Base-by-base conservation (phyloP, 2,888 invertebrate species). In the Tiliacea citrago region DNA sequence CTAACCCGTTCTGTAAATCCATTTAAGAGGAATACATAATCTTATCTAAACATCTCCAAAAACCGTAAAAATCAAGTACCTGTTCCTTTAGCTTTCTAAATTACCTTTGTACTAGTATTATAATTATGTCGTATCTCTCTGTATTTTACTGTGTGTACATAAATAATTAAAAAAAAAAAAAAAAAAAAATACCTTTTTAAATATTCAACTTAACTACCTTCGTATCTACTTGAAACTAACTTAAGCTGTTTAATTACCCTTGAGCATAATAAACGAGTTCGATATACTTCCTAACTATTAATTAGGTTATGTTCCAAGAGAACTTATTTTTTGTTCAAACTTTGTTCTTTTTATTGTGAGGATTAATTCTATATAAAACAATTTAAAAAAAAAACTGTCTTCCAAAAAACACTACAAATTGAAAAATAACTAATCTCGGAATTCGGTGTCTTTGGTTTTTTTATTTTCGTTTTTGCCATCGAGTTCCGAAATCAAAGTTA, bases 201-300 rank as follows among this genome's bases (percentile, higher is more conserved):
- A 68, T 45, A 42, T 58, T 49, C 24, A 53, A 62, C 57, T 73
- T 83, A 29, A 29, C 2, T 29, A 62, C 42, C 47, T 65, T 51
- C 55, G 21, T 61, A 62, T 68, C 69, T 67, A 66, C 79, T 61
- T 70, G 68, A 79, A 81, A 82, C 74, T 68, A 29, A 75, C 49
- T 77, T 77, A 76, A 79, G 45, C 58, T 65, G 75, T 49, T 71
- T 75, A 86, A 79, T 82, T 75, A 29, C 12, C 55, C 67, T 69
- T 77, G 63, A 71, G 66, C 60, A 63, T 81, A 83, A 83, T 80
- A 70, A 81, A 81, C 75, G 61, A 79, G 75, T 68, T 75, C 63
- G 39, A 75, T 75, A 68, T 75, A 72, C 73, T 74, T 82, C 42
- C 29, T 10, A 75, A 72, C 75, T 79, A 73, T 80, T 82, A 80